Conservation (phyloP, 2,888 invertebrate species). For the Mythimna albipuncta region DNA sequence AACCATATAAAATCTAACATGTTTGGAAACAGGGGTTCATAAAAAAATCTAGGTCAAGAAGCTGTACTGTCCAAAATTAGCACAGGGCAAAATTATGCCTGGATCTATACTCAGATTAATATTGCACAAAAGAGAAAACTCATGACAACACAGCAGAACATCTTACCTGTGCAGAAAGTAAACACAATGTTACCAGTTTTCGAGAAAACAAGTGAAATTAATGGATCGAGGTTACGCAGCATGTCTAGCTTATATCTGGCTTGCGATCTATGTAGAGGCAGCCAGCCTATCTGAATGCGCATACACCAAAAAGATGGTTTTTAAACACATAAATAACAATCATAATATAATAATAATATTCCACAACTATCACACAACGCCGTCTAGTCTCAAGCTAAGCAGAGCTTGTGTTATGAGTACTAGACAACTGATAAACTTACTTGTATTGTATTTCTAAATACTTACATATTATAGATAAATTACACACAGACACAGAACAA, state of each 20-base stretch:
- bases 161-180: constrained; percentile 35
- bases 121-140: neutral
- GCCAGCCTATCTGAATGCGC: constrained; percentile 10
- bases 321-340: constrained; percentile 7
- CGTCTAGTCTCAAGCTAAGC: too few species aligned
- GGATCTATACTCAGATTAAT: neutral
- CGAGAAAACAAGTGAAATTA: constrained; percentile 52
- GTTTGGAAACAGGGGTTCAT: too few species aligned
- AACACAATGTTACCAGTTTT: constrained; percentile 48
- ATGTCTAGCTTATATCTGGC: constrained; percentile 42
- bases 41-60: too few species aligned
- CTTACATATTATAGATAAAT: too few species aligned
- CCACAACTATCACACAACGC: too few species aligned
- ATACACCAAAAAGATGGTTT: constrained; percentile 6
- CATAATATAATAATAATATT: too few species aligned
- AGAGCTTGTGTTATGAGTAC: too few species aligned
- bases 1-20: too few species aligned
- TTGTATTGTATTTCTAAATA: too few species aligned
- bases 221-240: constrained; percentile 48
- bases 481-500: too few species aligned
- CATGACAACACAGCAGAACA: neutral
- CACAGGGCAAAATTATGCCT: neutral
- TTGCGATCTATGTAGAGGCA: constrained; percentile 18
- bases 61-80: neutral
- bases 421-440: too few species aligned